Evolutionary conservation across 2,797 vertebrate genomes (phyloP).

Genomic region (Cirrhinus molitorella): DNA sequence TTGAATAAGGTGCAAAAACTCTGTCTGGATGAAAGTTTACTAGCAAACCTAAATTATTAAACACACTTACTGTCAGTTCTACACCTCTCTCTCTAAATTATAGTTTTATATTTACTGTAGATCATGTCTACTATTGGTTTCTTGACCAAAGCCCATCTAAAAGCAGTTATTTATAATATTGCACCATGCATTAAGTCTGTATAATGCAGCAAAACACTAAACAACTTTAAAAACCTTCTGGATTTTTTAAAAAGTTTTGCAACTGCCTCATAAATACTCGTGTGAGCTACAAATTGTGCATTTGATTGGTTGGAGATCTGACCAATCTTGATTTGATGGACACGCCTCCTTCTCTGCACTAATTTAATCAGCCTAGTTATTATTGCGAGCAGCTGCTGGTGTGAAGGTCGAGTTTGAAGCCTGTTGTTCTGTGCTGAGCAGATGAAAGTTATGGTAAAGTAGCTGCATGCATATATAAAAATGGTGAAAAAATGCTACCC

Average conservation of each 20-base stretch:
- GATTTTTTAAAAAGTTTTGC: background rate
- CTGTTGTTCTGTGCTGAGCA: background rate
- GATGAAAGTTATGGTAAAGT: background rate
- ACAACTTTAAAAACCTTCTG: background rate
- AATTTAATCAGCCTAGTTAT: background rate
- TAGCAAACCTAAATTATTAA: background rate
- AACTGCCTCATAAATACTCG: background rate
- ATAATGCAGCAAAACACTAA: background rate
- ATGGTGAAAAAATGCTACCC: background rate
- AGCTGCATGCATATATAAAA: background rate
- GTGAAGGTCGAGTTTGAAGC: background rate
- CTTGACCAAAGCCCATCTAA: background rate
- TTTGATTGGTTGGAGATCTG: background rate
- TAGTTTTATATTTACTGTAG: background rate
- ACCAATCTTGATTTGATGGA: background rate
- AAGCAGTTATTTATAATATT: background rate
- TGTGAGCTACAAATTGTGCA: background rate
- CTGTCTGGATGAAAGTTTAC: background rate
- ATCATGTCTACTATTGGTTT: background rate
- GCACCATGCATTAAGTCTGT: background rate
- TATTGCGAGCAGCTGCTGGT: constrained; percentile 13
- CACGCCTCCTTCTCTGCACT: background rate
- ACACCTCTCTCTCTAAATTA: background rate
- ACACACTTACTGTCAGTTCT: background rate
- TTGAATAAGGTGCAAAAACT: background rate